Conservation (phyloP, 1,140 invertebrate species). For the Cyclina sinensis region DNA sequence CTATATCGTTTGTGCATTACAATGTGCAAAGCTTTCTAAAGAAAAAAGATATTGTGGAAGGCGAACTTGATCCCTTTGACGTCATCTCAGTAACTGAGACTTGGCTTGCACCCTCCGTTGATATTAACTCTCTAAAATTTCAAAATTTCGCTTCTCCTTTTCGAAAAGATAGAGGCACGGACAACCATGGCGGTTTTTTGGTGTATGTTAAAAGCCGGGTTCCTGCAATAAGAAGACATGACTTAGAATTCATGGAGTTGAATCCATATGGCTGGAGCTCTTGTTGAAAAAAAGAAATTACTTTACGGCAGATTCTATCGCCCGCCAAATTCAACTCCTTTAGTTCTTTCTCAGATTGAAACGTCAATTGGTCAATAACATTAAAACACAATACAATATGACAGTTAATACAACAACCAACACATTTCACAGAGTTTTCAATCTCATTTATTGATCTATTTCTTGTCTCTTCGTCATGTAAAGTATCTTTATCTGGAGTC, state of each 20-base stretch:
- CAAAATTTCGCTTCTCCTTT: background rate
- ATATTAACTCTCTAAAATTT: background rate
- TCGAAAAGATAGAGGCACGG: background rate
- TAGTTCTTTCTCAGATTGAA: background rate
- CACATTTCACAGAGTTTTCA: background rate
- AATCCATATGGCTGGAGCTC: background rate
- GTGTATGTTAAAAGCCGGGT: background rate
- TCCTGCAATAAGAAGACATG: background rate
- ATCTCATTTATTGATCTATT: background rate
- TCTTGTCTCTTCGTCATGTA: too few relatives aligned
- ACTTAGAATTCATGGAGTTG: background rate
- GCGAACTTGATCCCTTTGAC: background rate
- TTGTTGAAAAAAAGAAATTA: background rate
- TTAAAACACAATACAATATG: background rate
- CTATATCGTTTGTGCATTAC: background rate
- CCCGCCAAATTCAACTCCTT: background rate
- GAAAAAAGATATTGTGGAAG: background rate
- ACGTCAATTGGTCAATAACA: background rate
- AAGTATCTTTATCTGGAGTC: background rate
- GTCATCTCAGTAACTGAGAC: background rate
- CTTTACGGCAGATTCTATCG: background rate
- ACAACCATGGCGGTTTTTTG: background rate
- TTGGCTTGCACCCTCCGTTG: background rate
- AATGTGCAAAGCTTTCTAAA: background rate
- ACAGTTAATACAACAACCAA: background rate